Evolutionary conservation across 2,888 invertebrate genomes (phyloP).

Genomic region (Nomada fucata): DNA sequence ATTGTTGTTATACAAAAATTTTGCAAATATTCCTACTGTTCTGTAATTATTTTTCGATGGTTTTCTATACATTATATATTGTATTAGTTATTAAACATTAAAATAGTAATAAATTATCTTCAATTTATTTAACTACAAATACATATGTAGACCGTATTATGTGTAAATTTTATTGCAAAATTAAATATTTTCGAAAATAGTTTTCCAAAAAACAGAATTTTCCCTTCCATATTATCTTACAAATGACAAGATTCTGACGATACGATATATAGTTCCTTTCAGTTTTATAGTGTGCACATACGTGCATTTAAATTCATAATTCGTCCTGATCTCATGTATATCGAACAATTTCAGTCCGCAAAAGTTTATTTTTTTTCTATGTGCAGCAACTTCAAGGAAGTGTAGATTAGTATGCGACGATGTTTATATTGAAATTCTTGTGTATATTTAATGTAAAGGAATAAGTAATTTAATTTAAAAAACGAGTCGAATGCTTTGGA

Average conservation of each 20-base stretch:
- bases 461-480: slow-evolving; percentile 55
- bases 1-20: background rate
- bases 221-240: background rate
- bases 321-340: background rate
- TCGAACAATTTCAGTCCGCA: slow-evolving; percentile 18
- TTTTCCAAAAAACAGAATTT: background rate
- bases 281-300: background rate
- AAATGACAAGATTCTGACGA: background rate
- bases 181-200: background rate
- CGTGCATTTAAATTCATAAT: background rate
- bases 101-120: background rate
- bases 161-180: background rate
- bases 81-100: background rate
- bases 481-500: slow-evolving; percentile 72
- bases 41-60: background rate
- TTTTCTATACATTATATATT: background rate
- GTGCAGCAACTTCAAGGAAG: slow-evolving; percentile 56
- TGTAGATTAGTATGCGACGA: slow-evolving; percentile 27
- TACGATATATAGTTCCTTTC: slow-evolving; percentile 8
- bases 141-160: background rate
- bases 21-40: background rate
- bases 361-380: slow-evolving; percentile 37
- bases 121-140: background rate
- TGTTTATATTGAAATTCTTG: slow-evolving; percentile 36
- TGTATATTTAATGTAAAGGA: slow-evolving; percentile 37